Percentiles rank a stretch among this genome's conserved stretches.
Conservation (phyloP, 2,113 vertebrate genomes). For the Saimiri boliviensis region DNA sequence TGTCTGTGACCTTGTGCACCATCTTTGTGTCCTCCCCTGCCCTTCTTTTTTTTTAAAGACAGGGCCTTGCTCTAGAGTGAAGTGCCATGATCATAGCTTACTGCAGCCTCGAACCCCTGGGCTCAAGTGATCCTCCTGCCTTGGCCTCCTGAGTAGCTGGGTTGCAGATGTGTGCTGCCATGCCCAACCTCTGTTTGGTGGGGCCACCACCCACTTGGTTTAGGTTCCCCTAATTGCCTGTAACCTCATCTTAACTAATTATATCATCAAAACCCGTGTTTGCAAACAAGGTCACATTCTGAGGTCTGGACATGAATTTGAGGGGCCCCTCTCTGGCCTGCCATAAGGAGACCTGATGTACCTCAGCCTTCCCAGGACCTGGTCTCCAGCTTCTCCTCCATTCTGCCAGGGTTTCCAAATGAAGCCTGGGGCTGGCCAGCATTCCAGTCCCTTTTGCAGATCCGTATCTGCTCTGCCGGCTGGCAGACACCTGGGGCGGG, state of each 20-base stretch:
- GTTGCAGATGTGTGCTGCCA: background rate
- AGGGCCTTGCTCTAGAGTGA: background rate
- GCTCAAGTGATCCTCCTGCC: background rate
- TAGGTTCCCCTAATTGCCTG: background rate
- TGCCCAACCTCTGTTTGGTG: background rate
- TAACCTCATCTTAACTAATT: background rate
- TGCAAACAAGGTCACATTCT: background rate
- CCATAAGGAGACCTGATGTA: background rate
- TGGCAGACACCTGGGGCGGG: too few species aligned
- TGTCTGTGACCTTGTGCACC: background rate
- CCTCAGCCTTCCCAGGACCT: background rate
- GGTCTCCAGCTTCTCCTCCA: background rate
- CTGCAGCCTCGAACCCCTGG: background rate
- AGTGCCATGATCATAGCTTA: too few species aligned
- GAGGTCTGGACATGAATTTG: background rate
- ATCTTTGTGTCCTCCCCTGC: background rate
- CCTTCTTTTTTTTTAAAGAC: background rate
- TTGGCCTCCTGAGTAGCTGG: background rate
- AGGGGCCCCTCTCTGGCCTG: background rate
- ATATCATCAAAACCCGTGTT: background rate
- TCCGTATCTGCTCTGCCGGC: background rate
- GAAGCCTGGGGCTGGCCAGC: background rate
- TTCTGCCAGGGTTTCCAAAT: background rate
- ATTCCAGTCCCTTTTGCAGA: background rate
- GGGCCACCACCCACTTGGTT: background rate